Conservation (phyloP, 1,140 invertebrate genomes). For the Vollenhovia emeryi region DNA sequence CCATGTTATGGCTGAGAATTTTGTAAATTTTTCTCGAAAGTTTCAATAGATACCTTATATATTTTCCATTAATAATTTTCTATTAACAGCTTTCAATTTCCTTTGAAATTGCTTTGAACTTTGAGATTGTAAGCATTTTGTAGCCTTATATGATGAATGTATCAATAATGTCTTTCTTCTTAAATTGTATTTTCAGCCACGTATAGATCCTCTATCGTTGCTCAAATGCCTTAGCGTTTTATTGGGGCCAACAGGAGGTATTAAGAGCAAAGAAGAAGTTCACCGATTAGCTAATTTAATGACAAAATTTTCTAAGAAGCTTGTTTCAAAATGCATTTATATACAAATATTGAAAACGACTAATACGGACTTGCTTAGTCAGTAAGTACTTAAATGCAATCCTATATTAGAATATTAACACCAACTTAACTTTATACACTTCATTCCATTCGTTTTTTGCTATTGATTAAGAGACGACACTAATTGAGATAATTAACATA, state of each 20-base stretch:
- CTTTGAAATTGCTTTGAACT: conserved; percentile 3
- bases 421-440: not conserved
- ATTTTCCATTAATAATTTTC: conserved; percentile 5
- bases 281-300: conserved; percentile 95
- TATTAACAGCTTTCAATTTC: not conserved
- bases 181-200: conserved; percentile 89
- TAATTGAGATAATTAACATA: not conserved
- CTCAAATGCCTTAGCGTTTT: conserved; percentile 94
- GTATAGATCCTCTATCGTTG: conserved; percentile 95
- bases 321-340: conserved; percentile 98
- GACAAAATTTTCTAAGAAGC: conserved; percentile 97
- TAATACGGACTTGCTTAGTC: conserved; percentile 92
- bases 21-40: not conserved
- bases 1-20: not conserved
- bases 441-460: not conserved
- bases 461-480: no score
- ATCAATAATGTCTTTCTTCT: conserved; percentile 20
- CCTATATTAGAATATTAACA: conserved; percentile 33
- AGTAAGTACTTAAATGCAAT: conserved; percentile 86
- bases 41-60: not conserved
- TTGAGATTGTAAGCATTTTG: not conserved
- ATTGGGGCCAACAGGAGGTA: conserved; percentile 92
- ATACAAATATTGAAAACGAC: conserved; percentile 96
- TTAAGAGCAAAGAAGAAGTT: conserved; percentile 94
- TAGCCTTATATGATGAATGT: not conserved